A percentile compares a stretch with the other conserved stretches of the same genome.
Conservation (phyloP, 2,888 invertebrate genomes). For the Apamea monoglypha region DNA sequence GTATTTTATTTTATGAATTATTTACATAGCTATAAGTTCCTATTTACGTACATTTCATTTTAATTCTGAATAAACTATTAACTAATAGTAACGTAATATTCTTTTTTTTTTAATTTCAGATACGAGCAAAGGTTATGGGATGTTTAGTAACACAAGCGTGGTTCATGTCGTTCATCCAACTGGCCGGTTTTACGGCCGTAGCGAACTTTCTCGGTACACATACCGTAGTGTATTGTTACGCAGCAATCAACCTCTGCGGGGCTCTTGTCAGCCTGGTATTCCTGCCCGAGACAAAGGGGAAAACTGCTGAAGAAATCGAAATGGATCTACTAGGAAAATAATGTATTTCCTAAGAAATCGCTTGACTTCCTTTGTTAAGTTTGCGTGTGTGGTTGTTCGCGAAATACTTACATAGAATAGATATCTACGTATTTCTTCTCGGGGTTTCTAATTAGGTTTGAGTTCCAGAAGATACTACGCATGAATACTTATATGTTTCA, state of each 20-base stretch:
- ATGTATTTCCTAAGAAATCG: slow-evolving; percentile 9
- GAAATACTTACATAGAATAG: background rate
- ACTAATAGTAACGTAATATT: background rate
- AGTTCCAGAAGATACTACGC: background rate
- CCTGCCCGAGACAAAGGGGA: slow-evolving; percentile 79
- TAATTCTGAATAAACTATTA: background rate
- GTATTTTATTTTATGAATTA: no score
- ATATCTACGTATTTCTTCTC: no score
- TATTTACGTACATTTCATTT: no score
- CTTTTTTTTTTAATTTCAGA: slow-evolving; percentile 67
- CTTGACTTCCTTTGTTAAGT: background rate
- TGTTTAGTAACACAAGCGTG: slow-evolving; percentile 78
- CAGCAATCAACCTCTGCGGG: slow-evolving; percentile 73
- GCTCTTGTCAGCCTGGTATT: slow-evolving; percentile 73
- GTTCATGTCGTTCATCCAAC: slow-evolving; percentile 73
- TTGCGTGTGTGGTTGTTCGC: background rate
- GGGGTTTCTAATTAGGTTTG: background rate
- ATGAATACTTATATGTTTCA: background rate
- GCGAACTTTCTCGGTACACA: slow-evolving; percentile 72
- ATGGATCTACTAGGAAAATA: slow-evolving; percentile 49
- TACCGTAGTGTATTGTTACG: slow-evolving; percentile 77
- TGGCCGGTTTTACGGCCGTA: slow-evolving; percentile 59
- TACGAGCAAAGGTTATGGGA: slow-evolving; percentile 79
- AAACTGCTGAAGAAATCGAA: slow-evolving; percentile 77
- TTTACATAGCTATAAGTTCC: no score